These are phyloP conservation scores for Epinotia nisella DNA, from an alignment of 2,888 invertebrate species.

Conservation along the genomic window DNA sequence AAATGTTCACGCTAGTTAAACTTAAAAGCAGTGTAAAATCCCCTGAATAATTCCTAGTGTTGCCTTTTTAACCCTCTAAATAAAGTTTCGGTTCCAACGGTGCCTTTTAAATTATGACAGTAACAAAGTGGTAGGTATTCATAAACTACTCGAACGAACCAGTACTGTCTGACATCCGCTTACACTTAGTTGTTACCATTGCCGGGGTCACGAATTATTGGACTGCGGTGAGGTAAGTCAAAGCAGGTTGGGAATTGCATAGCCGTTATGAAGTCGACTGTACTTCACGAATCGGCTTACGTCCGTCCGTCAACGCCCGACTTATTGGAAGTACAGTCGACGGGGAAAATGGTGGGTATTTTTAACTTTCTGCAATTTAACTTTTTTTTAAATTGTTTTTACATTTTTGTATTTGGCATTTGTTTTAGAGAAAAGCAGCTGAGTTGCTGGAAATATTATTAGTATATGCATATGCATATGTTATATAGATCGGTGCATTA, in stretches of 20 bases:
- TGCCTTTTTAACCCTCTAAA: constrained; percentile 36
- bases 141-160: not conserved
- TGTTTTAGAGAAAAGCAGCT: no score
- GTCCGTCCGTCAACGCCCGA: constrained; percentile 9
- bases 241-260: not conserved
- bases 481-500: no score
- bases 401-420: not conserved
- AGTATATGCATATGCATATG: no score
- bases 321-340: constrained; percentile 31
- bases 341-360: not conserved
- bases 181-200: not conserved
- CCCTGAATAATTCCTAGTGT: constrained; percentile 16
- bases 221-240: not conserved
- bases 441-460: no score
- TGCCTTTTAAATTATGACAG: constrained; percentile 30
- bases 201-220: not conserved
- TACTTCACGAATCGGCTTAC: constrained; percentile 30
- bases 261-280: not conserved
- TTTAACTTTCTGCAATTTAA: constrained; percentile 1
- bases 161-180: not conserved
- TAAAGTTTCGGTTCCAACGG: constrained; percentile 26
- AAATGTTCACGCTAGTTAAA: constrained; percentile 30
- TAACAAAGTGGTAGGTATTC: constrained; percentile 7
- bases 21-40: constrained; percentile 26
- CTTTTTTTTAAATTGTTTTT: not conserved